Conservation (phyloP, 2,113 vertebrate species). For the Athene cunicularia region DNA sequence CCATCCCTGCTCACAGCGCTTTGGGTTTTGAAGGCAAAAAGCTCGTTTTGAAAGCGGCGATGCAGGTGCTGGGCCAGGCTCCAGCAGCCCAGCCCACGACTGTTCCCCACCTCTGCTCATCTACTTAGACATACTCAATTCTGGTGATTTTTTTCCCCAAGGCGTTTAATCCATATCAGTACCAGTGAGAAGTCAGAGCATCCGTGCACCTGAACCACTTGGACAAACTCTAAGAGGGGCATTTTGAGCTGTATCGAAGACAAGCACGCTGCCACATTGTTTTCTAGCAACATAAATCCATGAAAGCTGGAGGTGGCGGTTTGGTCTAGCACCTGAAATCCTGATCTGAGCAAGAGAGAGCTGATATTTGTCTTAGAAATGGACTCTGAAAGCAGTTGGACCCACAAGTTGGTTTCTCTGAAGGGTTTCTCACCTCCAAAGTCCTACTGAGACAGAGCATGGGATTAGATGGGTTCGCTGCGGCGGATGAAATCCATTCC, state of each 20-base stretch:
- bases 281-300: neutral
- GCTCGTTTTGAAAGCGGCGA: fast-evolving
- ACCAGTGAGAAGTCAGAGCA: fast-evolving
- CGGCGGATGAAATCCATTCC: neutral
- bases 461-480: neutral
- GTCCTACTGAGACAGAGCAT: fast-evolving
- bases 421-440: neutral
- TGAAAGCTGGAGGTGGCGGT: neutral
- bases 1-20: neutral
- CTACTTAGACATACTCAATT: neutral
- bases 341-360: neutral
- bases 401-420: neutral
- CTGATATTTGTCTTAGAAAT: neutral
- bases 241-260: neutral
- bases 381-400: neutral
- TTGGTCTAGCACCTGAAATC: neutral
- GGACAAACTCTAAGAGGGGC: neutral
- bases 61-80: neutral
- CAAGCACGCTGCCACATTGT: fast-evolving
- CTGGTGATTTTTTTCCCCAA: neutral
- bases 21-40: neutral
- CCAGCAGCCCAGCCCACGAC: neutral
- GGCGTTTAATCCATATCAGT: neutral
- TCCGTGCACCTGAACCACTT: neutral
- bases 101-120: neutral